phyloP scores from a whole-genome alignment of 2,888 invertebrate genomes.

The Tetragonisca angustula region DNA sequence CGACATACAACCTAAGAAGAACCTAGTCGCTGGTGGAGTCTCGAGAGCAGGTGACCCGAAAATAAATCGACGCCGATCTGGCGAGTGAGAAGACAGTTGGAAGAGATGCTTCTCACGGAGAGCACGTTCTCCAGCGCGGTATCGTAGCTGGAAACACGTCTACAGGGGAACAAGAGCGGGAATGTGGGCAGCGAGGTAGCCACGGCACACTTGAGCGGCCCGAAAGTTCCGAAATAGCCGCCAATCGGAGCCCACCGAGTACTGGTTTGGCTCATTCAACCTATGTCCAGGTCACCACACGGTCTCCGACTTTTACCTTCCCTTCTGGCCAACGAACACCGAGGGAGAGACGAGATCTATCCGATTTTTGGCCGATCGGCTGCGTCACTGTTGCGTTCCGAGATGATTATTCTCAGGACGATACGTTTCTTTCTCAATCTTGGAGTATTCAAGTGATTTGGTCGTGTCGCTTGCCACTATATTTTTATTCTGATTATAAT shows the following conservation, averaged over 20 bases:
- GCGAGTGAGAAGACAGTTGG: not conserved
- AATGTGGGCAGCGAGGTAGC: constrained; percentile 21
- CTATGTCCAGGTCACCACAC: constrained; percentile 63
- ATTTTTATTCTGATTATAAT: no score
- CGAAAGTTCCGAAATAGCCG: constrained; percentile 65
- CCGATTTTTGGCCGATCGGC: no score
- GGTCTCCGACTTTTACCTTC: constrained; percentile 53
- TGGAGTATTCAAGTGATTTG: no score
- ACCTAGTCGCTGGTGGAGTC: not conserved
- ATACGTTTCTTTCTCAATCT: no score
- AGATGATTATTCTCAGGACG: no score
- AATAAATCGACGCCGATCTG: not conserved
- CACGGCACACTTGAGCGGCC: constrained; percentile 58
- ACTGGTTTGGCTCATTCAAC: constrained; percentile 63
- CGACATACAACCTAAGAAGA: not conserved
- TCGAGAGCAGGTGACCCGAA: not conserved
- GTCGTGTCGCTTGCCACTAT: no score
- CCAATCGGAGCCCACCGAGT: constrained; percentile 56
- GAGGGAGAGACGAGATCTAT: not conserved
- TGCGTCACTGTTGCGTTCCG: no score
- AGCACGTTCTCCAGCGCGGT: constrained; percentile 14
- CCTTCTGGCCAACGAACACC: not conserved
- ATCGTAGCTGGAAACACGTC: constrained; percentile 2
- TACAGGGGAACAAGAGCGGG: constrained; percentile 19
- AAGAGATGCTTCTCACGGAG: not conserved